Evolutionary conservation across 37 sponge, comb jelly and placozoan genomes (phyloP).

Genomic region (Tethya wilhelma): DNA sequence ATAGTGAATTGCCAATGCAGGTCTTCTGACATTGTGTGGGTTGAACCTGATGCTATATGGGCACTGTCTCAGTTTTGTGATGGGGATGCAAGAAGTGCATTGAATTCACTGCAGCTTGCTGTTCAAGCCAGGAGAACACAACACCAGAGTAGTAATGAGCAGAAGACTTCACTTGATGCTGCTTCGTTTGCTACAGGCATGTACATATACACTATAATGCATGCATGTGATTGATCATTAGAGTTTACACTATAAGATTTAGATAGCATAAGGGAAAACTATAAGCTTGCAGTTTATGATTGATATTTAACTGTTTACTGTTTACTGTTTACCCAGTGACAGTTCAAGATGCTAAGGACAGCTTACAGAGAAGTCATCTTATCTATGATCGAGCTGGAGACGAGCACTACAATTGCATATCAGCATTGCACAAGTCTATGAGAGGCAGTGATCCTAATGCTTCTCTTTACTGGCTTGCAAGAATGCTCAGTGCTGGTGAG

Average conservation of each 20-base stretch:
- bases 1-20: too few relatives aligned
- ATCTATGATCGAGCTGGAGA: conserved; percentile 65
- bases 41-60: conserved; percentile 19
- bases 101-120: conserved; percentile 53
- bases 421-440: conserved; percentile 65
- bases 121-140: conserved; percentile 32
- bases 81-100: conserved; percentile 63
- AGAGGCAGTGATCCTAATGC: conserved; percentile 49
- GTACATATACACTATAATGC: too few relatives aligned
- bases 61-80: conserved; percentile 46
- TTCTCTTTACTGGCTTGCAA: conserved; percentile 65
- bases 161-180: too few relatives aligned
- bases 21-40: background rate
- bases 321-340: too few relatives aligned
- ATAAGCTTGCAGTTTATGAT: too few relatives aligned
- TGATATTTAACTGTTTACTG: too few relatives aligned
- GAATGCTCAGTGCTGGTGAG: conserved; percentile 65
- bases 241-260: too few relatives aligned
- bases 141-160: too few relatives aligned
- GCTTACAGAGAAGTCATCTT: conserved; percentile 42
- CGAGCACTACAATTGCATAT: conserved; percentile 56
- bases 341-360: conserved; percentile 28
- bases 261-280: too few relatives aligned
- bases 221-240: too few relatives aligned
- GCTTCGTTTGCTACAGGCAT: too few relatives aligned